Conservation (phyloP, 1,140 invertebrate species). For the Neodiprion fabricii region DNA sequence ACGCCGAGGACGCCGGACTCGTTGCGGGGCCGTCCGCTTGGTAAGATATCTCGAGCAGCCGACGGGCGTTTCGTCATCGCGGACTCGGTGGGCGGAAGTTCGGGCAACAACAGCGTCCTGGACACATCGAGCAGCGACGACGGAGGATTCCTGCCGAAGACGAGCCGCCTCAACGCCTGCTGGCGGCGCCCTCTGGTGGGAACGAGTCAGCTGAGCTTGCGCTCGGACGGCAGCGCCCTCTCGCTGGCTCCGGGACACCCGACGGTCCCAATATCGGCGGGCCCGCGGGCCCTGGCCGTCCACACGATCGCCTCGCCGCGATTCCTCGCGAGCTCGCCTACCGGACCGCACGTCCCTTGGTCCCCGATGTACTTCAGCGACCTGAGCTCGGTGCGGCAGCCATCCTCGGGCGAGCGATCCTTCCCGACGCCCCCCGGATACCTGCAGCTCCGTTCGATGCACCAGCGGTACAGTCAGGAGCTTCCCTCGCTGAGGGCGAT, state of each 20-base stretch:
- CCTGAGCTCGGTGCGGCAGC: constrained; percentile 83
- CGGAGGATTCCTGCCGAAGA: constrained; percentile 76
- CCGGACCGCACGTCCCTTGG: constrained; percentile 62
- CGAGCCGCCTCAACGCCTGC: constrained; percentile 64
- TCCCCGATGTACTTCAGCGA: constrained; percentile 80
- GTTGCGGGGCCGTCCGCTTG: constrained; percentile 63
- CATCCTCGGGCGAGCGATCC: constrained; percentile 80
- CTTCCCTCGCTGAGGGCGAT: constrained; percentile 76
- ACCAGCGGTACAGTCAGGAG: constrained; percentile 75
- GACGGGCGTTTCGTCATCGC: constrained; percentile 77
- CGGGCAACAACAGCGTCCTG: constrained; percentile 68
- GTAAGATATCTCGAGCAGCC: constrained; percentile 73
- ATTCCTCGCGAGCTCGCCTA: constrained; percentile 63
- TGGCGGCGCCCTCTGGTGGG: constrained; percentile 72
- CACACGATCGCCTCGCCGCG: constrained; percentile 61
- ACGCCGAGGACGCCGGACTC: constrained; percentile 63
- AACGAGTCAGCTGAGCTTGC: constrained; percentile 72
- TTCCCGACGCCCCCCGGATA: constrained; percentile 75
- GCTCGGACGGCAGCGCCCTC: constrained; percentile 70
- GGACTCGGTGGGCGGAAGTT: constrained; percentile 64
- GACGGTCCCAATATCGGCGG: constrained; percentile 29
- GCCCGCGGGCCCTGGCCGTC: constrained; percentile 47
- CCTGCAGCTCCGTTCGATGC: constrained; percentile 67
- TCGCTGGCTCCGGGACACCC: constrained; percentile 50
- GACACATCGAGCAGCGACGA: constrained; percentile 80